phyloP scores from a whole-genome alignment of 1,140 invertebrate genomes.

The Atopsyche davidsoni region DNA sequence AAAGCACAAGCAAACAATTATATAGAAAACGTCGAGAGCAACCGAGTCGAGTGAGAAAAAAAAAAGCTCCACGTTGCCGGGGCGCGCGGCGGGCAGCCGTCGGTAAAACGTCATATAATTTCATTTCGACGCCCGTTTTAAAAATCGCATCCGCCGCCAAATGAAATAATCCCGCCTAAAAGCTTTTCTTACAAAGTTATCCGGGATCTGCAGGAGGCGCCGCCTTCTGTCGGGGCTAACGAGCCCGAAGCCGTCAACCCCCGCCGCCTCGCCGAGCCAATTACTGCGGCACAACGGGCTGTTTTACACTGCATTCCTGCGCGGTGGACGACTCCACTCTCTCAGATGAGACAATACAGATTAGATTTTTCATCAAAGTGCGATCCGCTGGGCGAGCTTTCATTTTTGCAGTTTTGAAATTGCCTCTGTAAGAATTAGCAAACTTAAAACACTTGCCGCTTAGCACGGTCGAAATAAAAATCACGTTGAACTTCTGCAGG shows the following conservation, averaged over 20 bases:
- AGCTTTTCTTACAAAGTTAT: slow-evolving; percentile 23
- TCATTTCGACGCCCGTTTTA: no score
- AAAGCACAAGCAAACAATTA: background rate
- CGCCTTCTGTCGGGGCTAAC: background rate
- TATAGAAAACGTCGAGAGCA: background rate
- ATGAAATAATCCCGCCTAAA: slow-evolving; percentile 22
- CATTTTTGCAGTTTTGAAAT: no score
- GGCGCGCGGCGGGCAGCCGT: background rate
- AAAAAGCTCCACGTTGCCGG: background rate
- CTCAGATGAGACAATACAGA: slow-evolving; percentile 19
- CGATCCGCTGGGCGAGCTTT: no score
- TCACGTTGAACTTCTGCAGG: no score
- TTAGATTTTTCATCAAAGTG: slow-evolving; percentile 16
- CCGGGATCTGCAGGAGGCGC: background rate
- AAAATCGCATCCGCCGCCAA: slow-evolving; percentile 4
- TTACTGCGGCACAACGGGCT: background rate
- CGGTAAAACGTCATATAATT: no score
- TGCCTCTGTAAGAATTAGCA: no score
- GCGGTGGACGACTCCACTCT: background rate
- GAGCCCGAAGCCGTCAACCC: background rate
- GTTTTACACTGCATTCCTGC: slow-evolving; percentile 11
- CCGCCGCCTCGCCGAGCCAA: background rate
- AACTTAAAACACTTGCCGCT: no score
- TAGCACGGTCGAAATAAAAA: no score
- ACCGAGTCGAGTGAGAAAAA: background rate